A percentile compares a stretch with the other conserved stretches of the same genome.
These are phyloP conservation scores for Belgica antarctica DNA, from an alignment of 2,888 invertebrate genomes.

Conservation along the genomic window DNA sequence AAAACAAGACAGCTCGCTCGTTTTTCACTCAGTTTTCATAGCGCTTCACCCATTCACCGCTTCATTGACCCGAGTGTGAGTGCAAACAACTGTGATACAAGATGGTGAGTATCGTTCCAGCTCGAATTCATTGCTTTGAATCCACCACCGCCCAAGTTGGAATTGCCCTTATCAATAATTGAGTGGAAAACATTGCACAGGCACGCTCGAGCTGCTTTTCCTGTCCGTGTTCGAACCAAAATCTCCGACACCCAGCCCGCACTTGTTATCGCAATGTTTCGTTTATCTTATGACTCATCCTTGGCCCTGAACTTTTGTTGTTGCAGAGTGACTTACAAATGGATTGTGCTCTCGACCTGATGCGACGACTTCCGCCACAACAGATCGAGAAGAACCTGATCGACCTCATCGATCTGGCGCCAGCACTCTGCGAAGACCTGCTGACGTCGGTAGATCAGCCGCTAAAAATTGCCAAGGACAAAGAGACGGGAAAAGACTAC, in stretches of 20 bases:
- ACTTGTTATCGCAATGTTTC: not conserved
- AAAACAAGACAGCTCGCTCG: too few relatives aligned
- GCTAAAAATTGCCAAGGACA: constrained; percentile 93
- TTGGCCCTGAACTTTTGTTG: too few relatives aligned
- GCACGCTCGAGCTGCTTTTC: too few relatives aligned
- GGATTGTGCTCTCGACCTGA: constrained; percentile 98
- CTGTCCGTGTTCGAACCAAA: too few relatives aligned
- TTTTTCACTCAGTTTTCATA: not conserved
- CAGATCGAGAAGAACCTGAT: constrained; percentile 98
- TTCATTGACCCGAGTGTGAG: constrained; percentile 22
- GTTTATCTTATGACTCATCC: not conserved
- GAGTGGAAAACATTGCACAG: not conserved
- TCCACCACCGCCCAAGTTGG: constrained; percentile 33
- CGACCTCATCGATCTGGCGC: constrained; percentile 96
- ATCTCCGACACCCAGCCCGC: too few relatives aligned
- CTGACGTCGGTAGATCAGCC: constrained; percentile 98
- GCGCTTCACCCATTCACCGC: constrained; percentile 3
- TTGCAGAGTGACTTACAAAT: constrained; percentile 88
- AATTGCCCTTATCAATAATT: not conserved
- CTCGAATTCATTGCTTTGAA: not conserved
- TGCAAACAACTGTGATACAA: constrained; percentile 38
- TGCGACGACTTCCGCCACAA: constrained; percentile 98
- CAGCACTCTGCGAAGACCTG: constrained; percentile 92
- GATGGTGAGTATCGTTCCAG: constrained; percentile 22
- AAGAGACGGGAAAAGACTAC: constrained; percentile 93